phyloP scores from a whole-genome alignment of 2,888 invertebrate genomes.

The Sclerodermus sp. region DNA sequence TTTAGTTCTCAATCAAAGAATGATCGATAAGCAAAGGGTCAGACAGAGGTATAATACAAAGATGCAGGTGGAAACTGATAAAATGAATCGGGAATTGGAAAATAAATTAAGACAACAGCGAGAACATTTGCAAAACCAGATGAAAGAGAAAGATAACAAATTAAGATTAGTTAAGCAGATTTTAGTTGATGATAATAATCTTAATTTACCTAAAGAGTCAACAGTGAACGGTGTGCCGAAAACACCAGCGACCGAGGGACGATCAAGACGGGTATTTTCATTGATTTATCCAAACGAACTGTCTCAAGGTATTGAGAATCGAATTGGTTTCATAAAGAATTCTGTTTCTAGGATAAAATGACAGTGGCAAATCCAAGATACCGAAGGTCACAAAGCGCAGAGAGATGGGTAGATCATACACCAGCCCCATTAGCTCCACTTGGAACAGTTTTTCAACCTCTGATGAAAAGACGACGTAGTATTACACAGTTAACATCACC shows the following conservation, averaged over 20 bases:
- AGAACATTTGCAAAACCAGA: slow-evolving; percentile 62
- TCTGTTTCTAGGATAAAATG: slow-evolving; percentile 60
- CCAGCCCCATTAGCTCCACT: slow-evolving; percentile 78
- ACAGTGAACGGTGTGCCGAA: slow-evolving; percentile 14
- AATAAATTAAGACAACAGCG: slow-evolving; percentile 64
- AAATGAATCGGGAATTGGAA: slow-evolving; percentile 72
- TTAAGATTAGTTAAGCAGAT: slow-evolving; percentile 65
- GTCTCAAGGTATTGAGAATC: neutral
- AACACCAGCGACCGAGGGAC: slow-evolving; percentile 33
- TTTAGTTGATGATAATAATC: slow-evolving; percentile 59
- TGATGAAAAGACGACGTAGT: slow-evolving; percentile 79
- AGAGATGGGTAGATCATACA: slow-evolving; percentile 87
- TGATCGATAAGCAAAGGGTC: slow-evolving; percentile 61
- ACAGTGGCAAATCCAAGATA: slow-evolving; percentile 74
- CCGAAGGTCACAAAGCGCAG: slow-evolving; percentile 79
- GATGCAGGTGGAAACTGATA: slow-evolving; percentile 75
- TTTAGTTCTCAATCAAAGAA: slow-evolving; percentile 58
- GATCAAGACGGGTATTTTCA: slow-evolving; percentile 35
- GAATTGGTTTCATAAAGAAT: neutral
- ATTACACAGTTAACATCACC: slow-evolving; percentile 80
- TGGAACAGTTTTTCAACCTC: slow-evolving; percentile 89
- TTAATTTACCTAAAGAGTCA: slow-evolving; percentile 22
- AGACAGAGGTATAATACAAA: slow-evolving; percentile 58
- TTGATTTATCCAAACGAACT: neutral
- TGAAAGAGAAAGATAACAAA: slow-evolving; percentile 67